Evolutionary conservation across 2,113 vertebrate species (phyloP).

Genomic region (Potamarius usumacintae): DNA sequence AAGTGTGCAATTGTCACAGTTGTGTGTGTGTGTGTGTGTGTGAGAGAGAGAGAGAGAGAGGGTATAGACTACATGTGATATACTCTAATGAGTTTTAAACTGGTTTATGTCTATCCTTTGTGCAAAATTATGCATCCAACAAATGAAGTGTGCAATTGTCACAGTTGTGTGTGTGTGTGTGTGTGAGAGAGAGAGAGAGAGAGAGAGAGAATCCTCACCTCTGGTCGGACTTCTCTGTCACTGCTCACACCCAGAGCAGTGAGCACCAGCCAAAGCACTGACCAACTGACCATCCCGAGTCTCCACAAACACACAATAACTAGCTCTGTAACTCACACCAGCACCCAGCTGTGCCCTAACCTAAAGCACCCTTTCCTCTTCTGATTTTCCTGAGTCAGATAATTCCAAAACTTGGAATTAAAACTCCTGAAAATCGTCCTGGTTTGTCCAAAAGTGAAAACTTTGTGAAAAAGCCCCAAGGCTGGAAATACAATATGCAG

Average conservation of each 20-base stretch:
- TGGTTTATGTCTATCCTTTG: background rate
- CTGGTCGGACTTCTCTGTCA: conserved; percentile 68
- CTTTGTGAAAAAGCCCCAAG: conserved; percentile 1
- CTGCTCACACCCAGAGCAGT: conserved; percentile 59
- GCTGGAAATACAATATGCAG: background rate
- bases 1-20: background rate
- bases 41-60: background rate
- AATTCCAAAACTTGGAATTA: conserved; percentile 19
- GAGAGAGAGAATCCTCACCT: conserved; percentile 63
- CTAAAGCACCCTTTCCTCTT: conserved; percentile 1
- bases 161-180: conserved; percentile 6
- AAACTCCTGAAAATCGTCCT: conserved; percentile 18
- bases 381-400: background rate
- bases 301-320: conserved; percentile 39
- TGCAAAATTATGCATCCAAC: background rate
- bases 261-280: conserved; percentile 58
- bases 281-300: conserved; percentile 64
- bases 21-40: conserved; percentile 9
- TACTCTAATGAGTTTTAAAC: background rate
- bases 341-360: background rate
- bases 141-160: background rate
- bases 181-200: background rate
- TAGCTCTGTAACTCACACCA: background rate
- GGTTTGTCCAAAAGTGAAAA: conserved; percentile 11
- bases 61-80: background rate